Evolutionary conservation across 2,888 invertebrate genomes (phyloP).

Genomic region (Orthonychiurus folsomi): DNA sequence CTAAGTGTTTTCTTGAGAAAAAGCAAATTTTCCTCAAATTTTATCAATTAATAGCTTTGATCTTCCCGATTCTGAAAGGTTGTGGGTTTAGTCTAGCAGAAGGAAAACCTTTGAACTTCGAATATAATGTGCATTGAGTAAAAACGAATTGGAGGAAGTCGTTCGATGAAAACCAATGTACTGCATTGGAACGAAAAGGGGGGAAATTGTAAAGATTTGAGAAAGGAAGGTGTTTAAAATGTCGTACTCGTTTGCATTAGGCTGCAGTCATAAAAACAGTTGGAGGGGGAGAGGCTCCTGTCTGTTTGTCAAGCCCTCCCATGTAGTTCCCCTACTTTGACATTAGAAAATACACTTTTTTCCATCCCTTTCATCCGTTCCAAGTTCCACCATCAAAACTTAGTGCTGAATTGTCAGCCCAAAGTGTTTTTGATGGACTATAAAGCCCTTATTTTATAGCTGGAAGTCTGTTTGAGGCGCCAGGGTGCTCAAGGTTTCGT

Average conservation of each 20-base stretch:
- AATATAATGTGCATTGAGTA: not conserved
- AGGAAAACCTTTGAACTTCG: not conserved
- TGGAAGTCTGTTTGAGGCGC: not conserved
- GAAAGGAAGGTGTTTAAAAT: not conserved
- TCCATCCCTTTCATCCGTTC: not conserved
- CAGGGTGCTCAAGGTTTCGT: no score
- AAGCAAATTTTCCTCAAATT: no score
- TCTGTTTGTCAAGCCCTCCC: not conserved
- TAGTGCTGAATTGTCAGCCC: slow-evolving; percentile 21
- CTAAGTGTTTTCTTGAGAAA: no score
- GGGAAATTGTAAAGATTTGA: not conserved
- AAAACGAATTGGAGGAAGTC: not conserved
- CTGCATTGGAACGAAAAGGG: no score
- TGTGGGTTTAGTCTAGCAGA: no score
- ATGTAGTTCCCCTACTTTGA: not conserved
- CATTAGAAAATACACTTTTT: not conserved
- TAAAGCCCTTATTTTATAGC: slow-evolving; percentile 26
- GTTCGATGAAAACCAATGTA: no score
- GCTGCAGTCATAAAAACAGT: not conserved
- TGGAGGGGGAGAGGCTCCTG: not conserved
- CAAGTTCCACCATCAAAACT: not conserved
- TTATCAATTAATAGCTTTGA: no score
- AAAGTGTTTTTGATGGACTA: slow-evolving; percentile 31
- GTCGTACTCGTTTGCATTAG: not conserved
- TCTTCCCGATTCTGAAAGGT: no score